Evolutionary conservation across 2,113 vertebrate species (phyloP), one percentile per base, ranked within the genome.

Genomic region (Rousettus leschenaultii): DNA sequence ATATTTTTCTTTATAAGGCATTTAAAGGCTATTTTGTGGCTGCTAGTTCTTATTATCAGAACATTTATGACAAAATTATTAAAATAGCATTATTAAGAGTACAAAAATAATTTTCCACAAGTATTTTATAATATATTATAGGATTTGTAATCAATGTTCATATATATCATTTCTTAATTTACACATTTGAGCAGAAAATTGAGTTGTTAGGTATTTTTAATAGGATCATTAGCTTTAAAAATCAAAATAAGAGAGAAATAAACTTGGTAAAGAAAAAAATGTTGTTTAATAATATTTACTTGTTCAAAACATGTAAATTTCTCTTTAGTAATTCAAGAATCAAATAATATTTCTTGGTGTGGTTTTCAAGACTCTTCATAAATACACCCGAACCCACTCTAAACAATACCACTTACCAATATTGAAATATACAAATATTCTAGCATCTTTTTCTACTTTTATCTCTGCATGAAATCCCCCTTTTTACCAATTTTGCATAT

Each of bases 1-100:
- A 92, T 66, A 48, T 95, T 94, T 83, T 90, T 66, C 65, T 92
- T 95, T 68, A 86, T 94, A 84, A 95, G 94, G 40, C 6, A 78
- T 19, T 83, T 95, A 45, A 28, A 28, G 24, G 24, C 12, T 35
- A 74, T 97, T 84, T 48, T 26, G 38, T 30, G n/a, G 14, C 16
- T 61, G 30, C 59, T 75, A 45, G n/a, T 87, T 89, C 24, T 95
- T 11, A 21, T 40, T 78, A n/a, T 55, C 57, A 63, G 38, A 63
- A 13, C 51, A 3, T 63, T 97, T 66, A 9, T 65, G 14, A 19
- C 0, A 15, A 97, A 92, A 95, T 93, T 92, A 21, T 26, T 74
- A 93, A 90, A 65, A 85, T 1, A 7, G 6, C 1, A 94, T 87
- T 95, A 88, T 7, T 91, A 65, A 78, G 22, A 1, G 4, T 48